Base-by-base conservation (phyloP, 1,140 invertebrate species). In the Trinorchestia longiramus region DNA sequence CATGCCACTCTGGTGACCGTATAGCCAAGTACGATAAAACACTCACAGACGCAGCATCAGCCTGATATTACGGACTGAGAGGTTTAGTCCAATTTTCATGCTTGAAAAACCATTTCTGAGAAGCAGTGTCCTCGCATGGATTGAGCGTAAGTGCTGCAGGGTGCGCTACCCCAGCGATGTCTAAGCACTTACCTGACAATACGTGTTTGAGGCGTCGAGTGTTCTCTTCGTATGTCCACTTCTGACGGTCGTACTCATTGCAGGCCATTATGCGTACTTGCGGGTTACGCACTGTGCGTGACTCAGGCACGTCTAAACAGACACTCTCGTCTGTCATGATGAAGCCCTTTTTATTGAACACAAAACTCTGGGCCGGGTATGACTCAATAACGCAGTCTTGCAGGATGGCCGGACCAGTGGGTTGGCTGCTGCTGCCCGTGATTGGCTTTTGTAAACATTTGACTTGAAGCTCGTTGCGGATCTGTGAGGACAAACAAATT, bases 291-390 rank as follows among this genome's bases (percentile, higher is more conserved):
- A 97, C 97, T 47, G 97, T 96, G 43, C 97, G 97, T 47, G 97
- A 97, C 95, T 98, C 98, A 0, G 98, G 98, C 42, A 98, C 98
- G 97, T 98, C 98, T 57, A 98, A 97, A 97, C 98, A 98, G 6
- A 98, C 97, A 15, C 98, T 98, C 97, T 98, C 98, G 97, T 98
- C 98, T 0, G 98, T 98, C 98, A 98, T 98, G 95, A 98, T 97
- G 45, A 97, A 97, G 0, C 96, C 97, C 88, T 97, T 96, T 90
- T 97, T 96, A n/a, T 98, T 98, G 97, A 98, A 98, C 4, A 99
- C 98, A 97, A 98, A 99, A 97, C 98, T 98, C 97, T 99, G 98
- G 96, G 98, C 98, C 40, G 98, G 96, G 96, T 97, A 97, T n/a
- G 97, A 95, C 95, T 97, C 97, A 36, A 97, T 96, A 47, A 97